Evolutionary conservation across 2,797 vertebrate genomes (phyloP), one percentile per base, ranked within the genome.

Genomic region (Sitta carolinensis): DNA sequence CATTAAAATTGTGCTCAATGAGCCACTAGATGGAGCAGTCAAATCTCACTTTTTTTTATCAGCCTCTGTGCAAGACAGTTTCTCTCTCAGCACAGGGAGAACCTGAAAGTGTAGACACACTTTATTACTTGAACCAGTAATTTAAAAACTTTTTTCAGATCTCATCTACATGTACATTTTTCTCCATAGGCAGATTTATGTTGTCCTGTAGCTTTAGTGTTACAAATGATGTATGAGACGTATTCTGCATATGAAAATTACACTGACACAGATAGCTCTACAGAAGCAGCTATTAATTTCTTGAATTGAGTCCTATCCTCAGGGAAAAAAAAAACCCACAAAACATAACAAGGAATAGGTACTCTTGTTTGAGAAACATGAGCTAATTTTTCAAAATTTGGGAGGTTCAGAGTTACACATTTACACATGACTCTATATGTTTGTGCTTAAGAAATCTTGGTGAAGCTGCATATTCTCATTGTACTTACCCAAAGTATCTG

Each of bases 21-120:
- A 77, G 57, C 94, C 70, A 7, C 89, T 96, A 95, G 96, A 66
- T 95, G 95, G 95, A 89, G 83, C 81, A 88, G 59, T 84, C 48
- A 83, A 93, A 80, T 87, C 18, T 72, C 62, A 19, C 14, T 76
- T 80, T 87, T 87, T 52, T 32, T 32, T 45, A 1, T 62, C 21
- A 34, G 32, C 8, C 14, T 69, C 15, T 63, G 10, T 42, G 36
- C 27, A 82, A 62, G 50, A 55, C 20, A 64, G 9, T 86, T 78
- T 66, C 54, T 87, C 13, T 61, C 13, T 73, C 64, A 66, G 62
- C 61, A n/a, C 27, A 68, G 23, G 48, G 27, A 52, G 20, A 78
- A 54, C 42, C 48, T 62, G 58, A 30, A 85, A 77, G 43, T 51
- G 22, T 38, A 84, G 57, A 27, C n/a, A 52, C 3, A 26, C 38